Base-by-base conservation (phyloP, 1,140 invertebrate species). In the Chlorops oryzae region DNA sequence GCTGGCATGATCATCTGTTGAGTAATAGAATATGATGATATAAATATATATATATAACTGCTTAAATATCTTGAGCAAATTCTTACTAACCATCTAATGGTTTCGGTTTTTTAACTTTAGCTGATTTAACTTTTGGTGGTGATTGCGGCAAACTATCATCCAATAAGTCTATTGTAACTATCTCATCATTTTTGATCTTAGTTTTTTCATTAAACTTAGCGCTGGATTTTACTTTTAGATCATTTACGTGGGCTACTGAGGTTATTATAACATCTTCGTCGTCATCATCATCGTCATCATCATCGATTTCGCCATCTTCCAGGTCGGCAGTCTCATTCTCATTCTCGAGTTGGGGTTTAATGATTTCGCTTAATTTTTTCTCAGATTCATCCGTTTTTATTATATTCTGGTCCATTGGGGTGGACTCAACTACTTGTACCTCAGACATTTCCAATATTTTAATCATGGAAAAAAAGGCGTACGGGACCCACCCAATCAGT, bases 1-100 rank as follows among this genome's bases (percentile, higher is more conserved):
- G 21, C 81, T 80, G 34, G 85, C 85, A 74, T 84, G 87, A 73
- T 88, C 86, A 59, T 87, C 85, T 59, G 80, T 76, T 18, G 73
- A 65, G 55, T 65, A 62, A 65, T 56, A 63, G 39, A 55, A 51
- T 53, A 52, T 17, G 47, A 42, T 43, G 38, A 56, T 54, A 42
- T 42, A 43, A 43, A 28, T 70, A 67, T 53, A 71, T 73, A 64
- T 59, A 63, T 68, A 57, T 72, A 73, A 54, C 73, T 71, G 60
- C 54, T 65, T 72, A 70, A 72, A 52, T 73, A 66, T 59, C n/a
- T n/a, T 74, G 74, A 47, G 47, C 23, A 20, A 50, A 25, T 58
- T 57, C 41, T 3, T 17, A 35, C 3, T 5, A 15, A 27, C n/a
- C 10, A 12, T n/a, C 27, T 6, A 32, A 34, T 12, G 34, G 17